Conservation (phyloP, 2,797 vertebrate species). For the Ispidina picta region DNA sequence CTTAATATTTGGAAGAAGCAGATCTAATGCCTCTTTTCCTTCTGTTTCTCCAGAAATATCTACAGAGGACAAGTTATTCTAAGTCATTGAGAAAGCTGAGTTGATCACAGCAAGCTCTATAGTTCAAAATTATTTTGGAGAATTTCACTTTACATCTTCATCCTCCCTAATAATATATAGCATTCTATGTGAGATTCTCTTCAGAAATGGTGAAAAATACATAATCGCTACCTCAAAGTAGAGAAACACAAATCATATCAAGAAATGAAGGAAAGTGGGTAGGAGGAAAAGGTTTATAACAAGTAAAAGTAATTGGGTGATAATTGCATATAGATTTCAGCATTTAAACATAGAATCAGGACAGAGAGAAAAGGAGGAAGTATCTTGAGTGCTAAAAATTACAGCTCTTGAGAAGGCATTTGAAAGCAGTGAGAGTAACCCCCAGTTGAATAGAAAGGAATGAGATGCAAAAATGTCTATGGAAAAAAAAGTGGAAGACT, state of each 20-base stretch:
- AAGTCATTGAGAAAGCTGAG: background rate
- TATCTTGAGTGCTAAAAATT: background rate
- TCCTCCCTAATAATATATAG: background rate
- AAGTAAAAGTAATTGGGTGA: background rate
- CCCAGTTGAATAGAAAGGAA: background rate
- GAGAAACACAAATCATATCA: background rate
- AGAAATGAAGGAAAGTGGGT: background rate
- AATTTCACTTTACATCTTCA: background rate
- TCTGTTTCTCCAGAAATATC: background rate
- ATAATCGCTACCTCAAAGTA: background rate
- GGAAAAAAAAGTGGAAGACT: background rate
- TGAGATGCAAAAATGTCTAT: background rate
- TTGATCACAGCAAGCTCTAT: background rate
- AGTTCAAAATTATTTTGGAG: background rate
- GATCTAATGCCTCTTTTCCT: background rate
- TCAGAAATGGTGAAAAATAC: background rate
- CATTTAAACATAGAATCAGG: background rate
- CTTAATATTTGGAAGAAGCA: background rate
- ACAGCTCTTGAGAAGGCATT: background rate
- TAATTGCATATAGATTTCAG: conserved; percentile 8
- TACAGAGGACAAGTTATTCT: background rate
- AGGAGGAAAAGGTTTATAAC: background rate
- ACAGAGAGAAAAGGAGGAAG: background rate
- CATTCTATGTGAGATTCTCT: background rate
- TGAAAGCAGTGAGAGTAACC: background rate